Evolutionary conservation across 2,888 invertebrate genomes (phyloP), one percentile per base, ranked within the genome.

Genomic region (Auanema sp.): DNA sequence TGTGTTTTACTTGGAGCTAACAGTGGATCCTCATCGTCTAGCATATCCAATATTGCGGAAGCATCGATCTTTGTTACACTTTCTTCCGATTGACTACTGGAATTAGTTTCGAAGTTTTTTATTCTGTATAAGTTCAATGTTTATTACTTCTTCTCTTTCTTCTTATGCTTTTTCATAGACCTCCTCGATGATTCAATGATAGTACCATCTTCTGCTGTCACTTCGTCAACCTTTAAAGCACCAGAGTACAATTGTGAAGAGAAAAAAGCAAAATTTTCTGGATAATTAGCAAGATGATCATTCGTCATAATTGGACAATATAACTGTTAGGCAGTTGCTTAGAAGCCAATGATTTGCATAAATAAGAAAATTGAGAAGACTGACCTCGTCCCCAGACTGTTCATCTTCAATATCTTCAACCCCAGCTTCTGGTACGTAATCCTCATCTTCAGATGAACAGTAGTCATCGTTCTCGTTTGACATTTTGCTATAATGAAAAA

Each of bases 381-480:
- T 10, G 14, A 59, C 58, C 55, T 68, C 65, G 49, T 68, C 68
- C 49, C 66, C 68, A 12, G 63, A 62, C n/a, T 65, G 58, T 57
- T 66, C 68, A 33, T 68, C 68, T 41, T 68, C 65, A 11, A 60
- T 55, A 47, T 68, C 68, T 12, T 66, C 66, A 5, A 52, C 65
- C 6, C 24, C 57, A 23, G 52, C 50, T 14, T 68, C 68, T 16
- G 68, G 68, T 25, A 66, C 60, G 53, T 68, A 68, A 49, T 68
- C 68, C 44, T 68, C 68, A 53, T 68, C 68, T 41, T 68, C 68
- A 14, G 68, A 68, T 16, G 68, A 68, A 25, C 56, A 58, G 50
- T 68, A 68, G 14, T 66, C 66, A 50, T 64, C 66, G 12, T 65
- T 65, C n/a, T 62, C 57, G 18, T 50, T 42, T 6, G 50, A 33